Base-by-base conservation (phyloP, 2,113 vertebrate species). In the Oreotrochilus melanogaster region DNA sequence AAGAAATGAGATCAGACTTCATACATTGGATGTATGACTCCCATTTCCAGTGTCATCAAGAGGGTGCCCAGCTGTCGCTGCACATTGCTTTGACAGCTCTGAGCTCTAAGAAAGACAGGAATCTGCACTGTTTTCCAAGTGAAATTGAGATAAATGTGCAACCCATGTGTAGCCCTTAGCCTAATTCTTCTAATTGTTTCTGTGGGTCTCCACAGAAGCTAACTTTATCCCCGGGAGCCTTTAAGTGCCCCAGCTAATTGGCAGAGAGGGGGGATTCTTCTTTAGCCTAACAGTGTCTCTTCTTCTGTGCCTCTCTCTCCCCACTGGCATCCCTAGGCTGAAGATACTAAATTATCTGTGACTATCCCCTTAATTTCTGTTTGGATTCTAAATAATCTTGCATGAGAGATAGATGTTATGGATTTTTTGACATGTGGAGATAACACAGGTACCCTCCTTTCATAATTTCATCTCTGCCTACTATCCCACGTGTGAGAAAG, bases 181-280 rank as follows among this genome's bases (percentile, higher is more conserved):
- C 80, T 89, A 87, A 93, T 88, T 91, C 69, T 86, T 73, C 76
- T 89, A 78, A 89, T 93, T 64, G 89, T 92, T 95, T 86, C 69
- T 89, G 79, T 53, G 89, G 61, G 48, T 82, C 74, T 67, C 71
- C 56, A 33, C 84, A 81, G 93, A 67, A 70, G 81, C 48, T 62
- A 24, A 64, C 72, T 88, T 76, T 18, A 62, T 89, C 84, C 87
- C 78, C 31, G 12, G 10, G 73, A 78, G 86, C 72, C 84, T 10
- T 7, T 14, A 61, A 86, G 80, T 50, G 84, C 80, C 72, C 76
- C 2, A 17, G 51, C 19, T 54, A 47, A 60, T 71, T 60, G 78
- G 31, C 0, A 3, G 56, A 7, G 35, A 10, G 35, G 21, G 18
- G n/a, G 7, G 35, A 4, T 39, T 50, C 43, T 86, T 9, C 69